Conservation (phyloP, 2,797 vertebrate species). For the Delichon dasypus region DNA sequence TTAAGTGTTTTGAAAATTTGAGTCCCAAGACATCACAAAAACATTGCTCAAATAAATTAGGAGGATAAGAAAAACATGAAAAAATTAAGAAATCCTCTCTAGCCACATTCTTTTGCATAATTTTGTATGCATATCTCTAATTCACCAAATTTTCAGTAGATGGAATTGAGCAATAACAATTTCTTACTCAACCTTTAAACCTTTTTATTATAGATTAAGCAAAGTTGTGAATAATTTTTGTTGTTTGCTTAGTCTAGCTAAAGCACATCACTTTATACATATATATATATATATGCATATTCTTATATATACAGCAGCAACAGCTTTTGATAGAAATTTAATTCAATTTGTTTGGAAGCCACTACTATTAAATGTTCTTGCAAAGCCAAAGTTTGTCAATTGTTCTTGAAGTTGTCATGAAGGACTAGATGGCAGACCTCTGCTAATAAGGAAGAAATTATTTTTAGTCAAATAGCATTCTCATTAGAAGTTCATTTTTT, state of each 20-base stretch:
- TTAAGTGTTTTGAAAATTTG: neutral
- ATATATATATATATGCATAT: no score
- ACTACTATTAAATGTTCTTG: neutral
- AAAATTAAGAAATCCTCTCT: neutral
- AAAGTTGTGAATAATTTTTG: neutral
- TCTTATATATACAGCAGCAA: neutral
- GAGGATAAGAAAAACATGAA: neutral
- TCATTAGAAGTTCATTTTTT: neutral
- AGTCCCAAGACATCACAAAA: neutral
- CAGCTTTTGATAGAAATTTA: neutral
- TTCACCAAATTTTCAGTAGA: neutral
- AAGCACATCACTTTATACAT: neutral
- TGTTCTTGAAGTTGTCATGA: neutral
- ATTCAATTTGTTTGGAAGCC: neutral
- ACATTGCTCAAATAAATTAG: neutral
- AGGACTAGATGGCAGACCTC: neutral
- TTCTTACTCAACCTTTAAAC: neutral
- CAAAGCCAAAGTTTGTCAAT: neutral
- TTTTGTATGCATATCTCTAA: neutral
- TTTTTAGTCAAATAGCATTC: neutral
- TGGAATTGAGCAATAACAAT: neutral
- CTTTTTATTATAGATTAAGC: neutral
- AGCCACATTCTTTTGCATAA: neutral
- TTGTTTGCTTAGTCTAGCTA: neutral
- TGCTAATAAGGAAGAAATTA: neutral